Evolutionary conservation across 64 coral and sea anemone species (phyloP).

Genomic region (Orbicella faveolata): DNA sequence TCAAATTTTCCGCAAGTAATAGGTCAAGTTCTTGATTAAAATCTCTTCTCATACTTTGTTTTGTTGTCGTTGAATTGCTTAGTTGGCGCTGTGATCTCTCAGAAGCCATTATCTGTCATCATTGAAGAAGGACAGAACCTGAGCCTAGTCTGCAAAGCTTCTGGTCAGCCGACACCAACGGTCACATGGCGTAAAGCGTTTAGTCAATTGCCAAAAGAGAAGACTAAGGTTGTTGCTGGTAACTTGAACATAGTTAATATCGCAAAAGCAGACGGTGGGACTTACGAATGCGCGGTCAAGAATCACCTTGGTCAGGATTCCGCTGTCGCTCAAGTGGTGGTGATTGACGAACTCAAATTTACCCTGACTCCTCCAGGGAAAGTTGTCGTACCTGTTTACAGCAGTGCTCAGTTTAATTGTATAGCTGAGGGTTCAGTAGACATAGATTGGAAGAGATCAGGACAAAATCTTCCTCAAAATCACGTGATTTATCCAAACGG

Average conservation of each 20-base stretch:
- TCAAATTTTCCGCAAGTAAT: no score
- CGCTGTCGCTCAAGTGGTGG: background rate
- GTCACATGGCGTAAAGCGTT: conserved; percentile 24
- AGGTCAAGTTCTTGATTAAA: background rate
- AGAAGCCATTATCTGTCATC: conserved; percentile 10
- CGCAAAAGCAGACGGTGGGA: background rate
- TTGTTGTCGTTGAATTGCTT: background rate
- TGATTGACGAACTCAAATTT: conserved; percentile 18
- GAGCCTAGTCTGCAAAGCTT: conserved; percentile 6
- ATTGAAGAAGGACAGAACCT: conserved; percentile 29
- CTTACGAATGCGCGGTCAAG: conserved; percentile 14
- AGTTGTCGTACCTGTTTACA: background rate
- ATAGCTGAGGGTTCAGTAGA: background rate
- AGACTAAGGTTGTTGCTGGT: background rate
- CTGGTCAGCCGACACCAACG: conserved; percentile 17
- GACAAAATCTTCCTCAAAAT: conserved; percentile 11
- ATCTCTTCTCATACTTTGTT: background rate
- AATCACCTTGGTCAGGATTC: conserved; percentile 24
- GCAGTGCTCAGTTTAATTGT: background rate
- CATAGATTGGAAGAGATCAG: conserved; percentile 5
- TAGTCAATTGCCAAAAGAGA: background rate
- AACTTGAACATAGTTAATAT: background rate
- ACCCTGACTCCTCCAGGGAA: background rate
- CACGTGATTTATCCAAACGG: conserved; percentile 36
- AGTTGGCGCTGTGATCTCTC: conserved; percentile 9